Evolutionary conservation across 53 echinoderm and acorn worm species (phyloP), one percentile per base, ranked within the genome.

Genomic region (Echinometra lucunter): DNA sequence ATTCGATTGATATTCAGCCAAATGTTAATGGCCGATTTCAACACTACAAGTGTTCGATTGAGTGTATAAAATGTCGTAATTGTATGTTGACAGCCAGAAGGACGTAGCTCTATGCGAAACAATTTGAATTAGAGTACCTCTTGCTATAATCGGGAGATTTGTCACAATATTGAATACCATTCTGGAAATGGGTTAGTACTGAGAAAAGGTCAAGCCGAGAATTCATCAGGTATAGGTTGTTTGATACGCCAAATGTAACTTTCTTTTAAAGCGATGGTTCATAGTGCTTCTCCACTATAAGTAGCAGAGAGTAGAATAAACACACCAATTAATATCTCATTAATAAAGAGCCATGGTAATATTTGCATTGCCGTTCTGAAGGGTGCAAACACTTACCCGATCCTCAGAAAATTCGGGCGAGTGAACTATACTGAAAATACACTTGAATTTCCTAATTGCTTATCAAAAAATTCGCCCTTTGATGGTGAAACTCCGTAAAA

Each of bases 11-110:
- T 85, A 28, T 49, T 12, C 8, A n/a, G n/a, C 15, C 45, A n/a
- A 10, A 85, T 53, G 85, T 15, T 85, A 47, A 49, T 49, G 49
- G 85, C 49, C 13, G 85, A 47, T 85, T 85, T 85, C 28, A 49
- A 49, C 85, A 85, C 49, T 45, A 27, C 28, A 85, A 47, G 28
- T 85, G 85, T 85, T 49, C 8, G 35, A 81, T 81, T 42, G 28
- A 85, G 49, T 85, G 49, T 49, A 85, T 53, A 85, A 85, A 85
- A n/a, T 47, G 85, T 47, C 49, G 25, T n/a, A 72, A 13, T n/a
- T 35, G n/a, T 72, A 23, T 23, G 13, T 72, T 72, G 72, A 72
- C 15, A 16, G 35, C 72, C 13, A 72, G 37, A 72, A 72, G 72
- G 72, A 35, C 35, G 32, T 72, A 37, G 13, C 72, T 30, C 10